phyloP scores from a whole-genome alignment of 2,797 vertebrate genomes.

The Sarcophilus harrisii region DNA sequence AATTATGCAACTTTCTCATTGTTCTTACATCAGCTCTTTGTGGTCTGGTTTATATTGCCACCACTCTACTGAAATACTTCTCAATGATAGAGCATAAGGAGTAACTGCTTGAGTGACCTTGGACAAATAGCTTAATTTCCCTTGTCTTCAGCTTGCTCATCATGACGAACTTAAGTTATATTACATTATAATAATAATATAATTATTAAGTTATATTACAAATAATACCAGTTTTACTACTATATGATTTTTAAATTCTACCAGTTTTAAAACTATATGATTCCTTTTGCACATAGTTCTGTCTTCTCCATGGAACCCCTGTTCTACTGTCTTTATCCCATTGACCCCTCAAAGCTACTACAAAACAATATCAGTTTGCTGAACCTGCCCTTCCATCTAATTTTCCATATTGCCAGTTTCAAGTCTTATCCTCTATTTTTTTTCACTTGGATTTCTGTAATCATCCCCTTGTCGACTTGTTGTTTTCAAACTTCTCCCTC shows the following conservation, averaged over 20 bases:
- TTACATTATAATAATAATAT: no score
- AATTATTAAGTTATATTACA: no score
- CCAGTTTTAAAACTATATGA: not conserved
- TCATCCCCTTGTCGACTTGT: not conserved
- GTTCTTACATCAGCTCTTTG: not conserved
- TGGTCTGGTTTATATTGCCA: not conserved
- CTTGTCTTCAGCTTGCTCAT: not conserved
- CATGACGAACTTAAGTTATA: not conserved
- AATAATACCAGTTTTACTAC: no score
- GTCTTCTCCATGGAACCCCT: not conserved
- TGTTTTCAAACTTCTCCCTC: not conserved
- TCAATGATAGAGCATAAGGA: not conserved
- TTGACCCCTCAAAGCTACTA: not conserved
- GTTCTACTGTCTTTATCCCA: not conserved
- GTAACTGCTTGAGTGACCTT: not conserved
- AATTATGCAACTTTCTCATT: conserved; percentile 2
- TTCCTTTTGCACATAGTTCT: not conserved
- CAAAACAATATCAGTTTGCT: not conserved
- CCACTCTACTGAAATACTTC: not conserved
- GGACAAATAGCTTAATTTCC: not conserved
- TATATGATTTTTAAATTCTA: no score
- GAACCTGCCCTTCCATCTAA: not conserved
- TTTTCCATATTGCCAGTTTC: not conserved
- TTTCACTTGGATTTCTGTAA: not conserved
- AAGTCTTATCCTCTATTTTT: not conserved